Percentiles rank a stretch among this genome's conserved stretches.
Conservation (phyloP, 2,797 vertebrate species). For the Sarcophilus harrisii region DNA sequence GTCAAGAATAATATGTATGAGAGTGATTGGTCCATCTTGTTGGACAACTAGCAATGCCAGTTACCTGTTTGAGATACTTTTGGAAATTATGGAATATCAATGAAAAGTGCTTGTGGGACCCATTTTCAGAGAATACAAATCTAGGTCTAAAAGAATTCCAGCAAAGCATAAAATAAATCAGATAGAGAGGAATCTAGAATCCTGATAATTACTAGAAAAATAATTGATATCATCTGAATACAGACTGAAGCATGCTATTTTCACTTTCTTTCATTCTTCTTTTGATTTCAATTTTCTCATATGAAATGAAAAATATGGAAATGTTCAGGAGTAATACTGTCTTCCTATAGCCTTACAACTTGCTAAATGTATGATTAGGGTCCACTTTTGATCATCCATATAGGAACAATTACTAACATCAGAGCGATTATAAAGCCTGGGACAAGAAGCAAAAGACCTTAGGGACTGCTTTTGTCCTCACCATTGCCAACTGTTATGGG, state of each 20-base stretch:
- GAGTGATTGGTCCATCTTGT: neutral
- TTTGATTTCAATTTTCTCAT: neutral
- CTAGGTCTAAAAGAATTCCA: neutral
- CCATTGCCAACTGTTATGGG: too few species aligned
- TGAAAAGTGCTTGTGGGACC: neutral
- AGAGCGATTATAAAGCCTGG: too few species aligned
- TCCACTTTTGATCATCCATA: too few species aligned
- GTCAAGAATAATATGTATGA: slow-evolving; percentile 50
- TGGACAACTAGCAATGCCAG: slow-evolving; percentile 13
- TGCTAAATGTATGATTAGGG: too few species aligned
- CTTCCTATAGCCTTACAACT: too few species aligned
- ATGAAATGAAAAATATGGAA: neutral
- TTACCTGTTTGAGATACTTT: neutral
- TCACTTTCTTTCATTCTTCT: neutral
- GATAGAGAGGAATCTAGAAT: neutral
- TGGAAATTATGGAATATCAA: slow-evolving; percentile 26
- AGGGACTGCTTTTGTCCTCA: too few species aligned
- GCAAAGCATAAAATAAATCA: neutral
- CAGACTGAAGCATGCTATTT: neutral
- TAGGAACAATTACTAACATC: too few species aligned
- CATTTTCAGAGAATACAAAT: neutral
- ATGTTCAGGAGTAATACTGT: neutral
- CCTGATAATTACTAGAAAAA: neutral
- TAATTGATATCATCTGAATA: neutral
- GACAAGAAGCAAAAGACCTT: too few species aligned